phyloP scores from a whole-genome alignment of 2,113 vertebrate species.

The Sinosuthora webbiana region DNA sequence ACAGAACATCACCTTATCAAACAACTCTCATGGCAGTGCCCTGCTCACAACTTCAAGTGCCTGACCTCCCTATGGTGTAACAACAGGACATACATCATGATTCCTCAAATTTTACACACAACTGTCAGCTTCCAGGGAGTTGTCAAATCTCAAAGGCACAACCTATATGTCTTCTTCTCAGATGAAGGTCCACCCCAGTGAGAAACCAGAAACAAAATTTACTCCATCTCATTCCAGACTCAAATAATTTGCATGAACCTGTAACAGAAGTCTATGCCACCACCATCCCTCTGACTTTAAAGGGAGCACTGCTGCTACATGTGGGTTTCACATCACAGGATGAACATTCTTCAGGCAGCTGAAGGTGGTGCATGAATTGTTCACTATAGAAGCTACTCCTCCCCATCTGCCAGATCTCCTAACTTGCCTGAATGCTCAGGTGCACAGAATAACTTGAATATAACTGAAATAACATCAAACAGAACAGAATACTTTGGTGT shows the following conservation, averaged over 20 bases:
- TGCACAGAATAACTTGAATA: background rate
- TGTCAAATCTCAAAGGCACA: background rate
- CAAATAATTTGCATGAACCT: background rate
- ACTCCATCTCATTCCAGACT: background rate
- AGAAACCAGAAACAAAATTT: background rate
- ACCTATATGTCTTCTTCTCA: background rate
- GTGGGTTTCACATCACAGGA: background rate
- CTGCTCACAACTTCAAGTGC: background rate
- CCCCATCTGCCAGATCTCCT: background rate
- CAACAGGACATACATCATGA: rapidly evolving
- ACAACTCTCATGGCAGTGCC: rapidly evolving
- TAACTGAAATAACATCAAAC: background rate
- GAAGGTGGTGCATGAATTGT: background rate
- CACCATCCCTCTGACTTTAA: background rate
- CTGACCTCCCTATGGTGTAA: rapidly evolving
- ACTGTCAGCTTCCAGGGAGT: background rate
- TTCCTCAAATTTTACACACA: background rate
- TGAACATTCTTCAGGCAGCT: background rate
- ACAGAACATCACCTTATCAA: background rate
- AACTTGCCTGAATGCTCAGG: background rate
- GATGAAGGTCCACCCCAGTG: background rate
- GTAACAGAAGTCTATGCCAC: background rate
- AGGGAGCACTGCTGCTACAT: background rate
- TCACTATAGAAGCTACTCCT: background rate
- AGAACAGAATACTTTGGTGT: background rate